phyloP scores from a whole-genome alignment of 2,113 vertebrate genomes.

The Mohoua ochrocephala region DNA sequence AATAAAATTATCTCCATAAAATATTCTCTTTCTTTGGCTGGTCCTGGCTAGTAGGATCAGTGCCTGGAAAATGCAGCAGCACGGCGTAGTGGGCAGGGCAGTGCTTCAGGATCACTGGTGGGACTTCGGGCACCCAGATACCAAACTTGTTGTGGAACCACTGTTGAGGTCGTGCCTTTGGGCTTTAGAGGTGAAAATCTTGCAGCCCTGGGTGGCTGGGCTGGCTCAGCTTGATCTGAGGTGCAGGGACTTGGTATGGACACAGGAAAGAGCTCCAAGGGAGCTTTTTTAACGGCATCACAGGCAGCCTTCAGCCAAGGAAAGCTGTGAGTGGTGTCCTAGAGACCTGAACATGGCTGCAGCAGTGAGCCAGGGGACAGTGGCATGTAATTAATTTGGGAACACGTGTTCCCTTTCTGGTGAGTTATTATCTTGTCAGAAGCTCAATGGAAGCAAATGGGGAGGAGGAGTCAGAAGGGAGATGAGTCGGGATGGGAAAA shows the following conservation, averaged over 20 bases:
- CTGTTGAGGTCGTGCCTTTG: background rate
- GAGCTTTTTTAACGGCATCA: background rate
- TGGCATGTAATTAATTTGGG: background rate
- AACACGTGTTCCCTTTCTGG: background rate
- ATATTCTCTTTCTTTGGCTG: constrained; percentile 55
- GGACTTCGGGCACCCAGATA: background rate
- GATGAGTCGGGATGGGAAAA: background rate
- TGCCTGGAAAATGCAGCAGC: background rate
- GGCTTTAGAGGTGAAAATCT: background rate
- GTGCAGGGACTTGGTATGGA: background rate
- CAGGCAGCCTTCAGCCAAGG: background rate
- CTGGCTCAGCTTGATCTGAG: background rate
- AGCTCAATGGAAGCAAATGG: background rate
- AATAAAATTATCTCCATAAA: constrained; percentile 75
- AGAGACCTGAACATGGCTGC: background rate
- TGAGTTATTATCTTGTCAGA: constrained; percentile 40
- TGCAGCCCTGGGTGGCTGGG: background rate
- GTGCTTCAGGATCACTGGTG: rapidly evolving
- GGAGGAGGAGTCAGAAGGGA: background rate
- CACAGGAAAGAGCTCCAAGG: background rate
- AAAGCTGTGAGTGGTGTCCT: background rate
- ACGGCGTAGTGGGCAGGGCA: rapidly evolving
- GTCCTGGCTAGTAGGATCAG: background rate
- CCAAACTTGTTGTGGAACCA: rapidly evolving
- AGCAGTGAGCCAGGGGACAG: background rate